Conservation (phyloP, 2,888 invertebrate genomes). For the Drosophila macrospina region DNA sequence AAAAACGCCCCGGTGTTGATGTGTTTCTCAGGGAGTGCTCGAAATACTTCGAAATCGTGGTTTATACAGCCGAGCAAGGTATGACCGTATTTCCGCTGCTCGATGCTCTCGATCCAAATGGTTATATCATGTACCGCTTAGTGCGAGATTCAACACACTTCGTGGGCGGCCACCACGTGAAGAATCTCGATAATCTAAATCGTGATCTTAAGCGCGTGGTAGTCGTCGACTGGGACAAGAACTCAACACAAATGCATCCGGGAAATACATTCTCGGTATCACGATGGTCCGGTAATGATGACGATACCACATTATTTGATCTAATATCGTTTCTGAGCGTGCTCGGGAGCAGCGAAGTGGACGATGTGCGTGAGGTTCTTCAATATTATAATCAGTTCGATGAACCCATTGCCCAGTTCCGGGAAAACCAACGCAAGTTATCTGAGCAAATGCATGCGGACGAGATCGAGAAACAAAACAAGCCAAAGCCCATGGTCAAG, state of each 20-base stretch:
- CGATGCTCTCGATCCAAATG: slow-evolving; percentile 96
- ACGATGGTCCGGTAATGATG: slow-evolving; percentile 97
- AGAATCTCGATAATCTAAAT: slow-evolving; percentile 94
- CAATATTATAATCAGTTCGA: slow-evolving; percentile 96
- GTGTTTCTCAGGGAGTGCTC: slow-evolving; percentile 95
- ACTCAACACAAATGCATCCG: slow-evolving; percentile 94
- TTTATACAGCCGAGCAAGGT: slow-evolving; percentile 98
- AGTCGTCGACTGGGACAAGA: slow-evolving; percentile 96
- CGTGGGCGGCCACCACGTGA: slow-evolving; percentile 96
- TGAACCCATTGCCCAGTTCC: slow-evolving; percentile 95
- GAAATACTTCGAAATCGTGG: slow-evolving; percentile 97
- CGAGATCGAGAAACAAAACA: slow-evolving; percentile 86
- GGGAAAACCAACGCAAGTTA: slow-evolving; percentile 93
- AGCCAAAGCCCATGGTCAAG: slow-evolving; percentile 87
- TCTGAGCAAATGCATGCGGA: slow-evolving; percentile 89
- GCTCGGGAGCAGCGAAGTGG: slow-evolving; percentile 93
- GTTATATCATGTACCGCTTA: slow-evolving; percentile 94
- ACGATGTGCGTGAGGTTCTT: slow-evolving; percentile 97
- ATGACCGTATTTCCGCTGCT: slow-evolving; percentile 97
- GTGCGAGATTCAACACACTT: slow-evolving; percentile 98
- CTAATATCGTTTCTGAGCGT: slow-evolving; percentile 96
- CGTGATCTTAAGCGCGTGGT: slow-evolving; percentile 95
- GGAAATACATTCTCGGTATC: slow-evolving; percentile 94
- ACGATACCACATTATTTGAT: slow-evolving; percentile 95
- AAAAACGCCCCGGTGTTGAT: slow-evolving; percentile 98